phyloP scores from a whole-genome alignment of 2,888 invertebrate species.

The Drosophila gaucha region DNA sequence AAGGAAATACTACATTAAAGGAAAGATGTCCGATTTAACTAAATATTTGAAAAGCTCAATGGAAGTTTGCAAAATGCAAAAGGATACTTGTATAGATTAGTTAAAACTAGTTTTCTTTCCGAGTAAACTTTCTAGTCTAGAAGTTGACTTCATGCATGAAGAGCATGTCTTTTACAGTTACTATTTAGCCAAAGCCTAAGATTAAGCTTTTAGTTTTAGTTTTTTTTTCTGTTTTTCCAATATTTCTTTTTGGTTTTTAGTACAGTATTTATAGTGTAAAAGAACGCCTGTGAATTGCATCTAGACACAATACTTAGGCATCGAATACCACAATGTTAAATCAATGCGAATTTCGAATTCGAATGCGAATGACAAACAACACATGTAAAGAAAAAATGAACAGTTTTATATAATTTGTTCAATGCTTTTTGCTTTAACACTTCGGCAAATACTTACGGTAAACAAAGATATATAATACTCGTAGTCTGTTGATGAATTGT shows the following conservation, averaged over 20 bases:
- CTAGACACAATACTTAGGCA: conserved; percentile 34
- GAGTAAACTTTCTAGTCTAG: not conserved
- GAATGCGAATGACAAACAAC: conserved; percentile 32
- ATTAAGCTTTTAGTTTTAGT: conserved; percentile 29
- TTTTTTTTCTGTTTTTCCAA: not conserved
- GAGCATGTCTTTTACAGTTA: conserved; percentile 56
- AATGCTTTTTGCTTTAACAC: conserved; percentile 61
- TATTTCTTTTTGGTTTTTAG: conserved; percentile 1
- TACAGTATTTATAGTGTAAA: conserved; percentile 11
- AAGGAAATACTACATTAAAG: too few species aligned
- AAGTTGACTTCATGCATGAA: conserved; percentile 62
- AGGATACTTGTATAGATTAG: conserved; percentile 4
- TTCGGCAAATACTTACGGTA: conserved; percentile 25
- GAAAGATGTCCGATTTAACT: not conserved
- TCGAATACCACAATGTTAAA: conserved; percentile 16
- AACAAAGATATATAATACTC: conserved; percentile 6
- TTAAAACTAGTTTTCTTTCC: conserved; percentile 4
- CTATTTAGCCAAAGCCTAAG: conserved; percentile 35
- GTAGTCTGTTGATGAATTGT: conserved; percentile 46
- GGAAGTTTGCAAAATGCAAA: not conserved
- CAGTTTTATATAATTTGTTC: conserved; percentile 35
- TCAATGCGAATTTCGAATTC: conserved; percentile 31
- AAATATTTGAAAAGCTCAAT: not conserved
- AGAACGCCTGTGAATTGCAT: conserved; percentile 52
- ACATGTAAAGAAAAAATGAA: conserved; percentile 14